These are phyloP conservation scores for Patiria pectinifera DNA, from an alignment of 53 echinoderm and acorn worm genomes.

Conservation along the genomic window DNA sequence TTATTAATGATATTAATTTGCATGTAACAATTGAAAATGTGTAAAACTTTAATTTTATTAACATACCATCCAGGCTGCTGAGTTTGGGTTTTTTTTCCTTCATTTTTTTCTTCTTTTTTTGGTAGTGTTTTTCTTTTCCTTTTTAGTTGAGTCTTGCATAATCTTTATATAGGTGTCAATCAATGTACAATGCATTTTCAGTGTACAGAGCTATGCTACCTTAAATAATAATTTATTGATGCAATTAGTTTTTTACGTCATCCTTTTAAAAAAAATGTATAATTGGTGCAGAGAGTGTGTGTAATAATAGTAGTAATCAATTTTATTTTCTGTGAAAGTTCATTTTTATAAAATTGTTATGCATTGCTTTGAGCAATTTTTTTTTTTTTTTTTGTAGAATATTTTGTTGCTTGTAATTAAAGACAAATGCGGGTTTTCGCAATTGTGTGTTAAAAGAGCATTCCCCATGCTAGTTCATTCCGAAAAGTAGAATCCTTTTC, in stretches of 20 bases:
- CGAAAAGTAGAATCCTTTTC: no score
- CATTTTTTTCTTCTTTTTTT: background rate
- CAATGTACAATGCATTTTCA: background rate
- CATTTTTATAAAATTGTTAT: background rate
- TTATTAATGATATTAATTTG: no score
- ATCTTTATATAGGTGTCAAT: background rate
- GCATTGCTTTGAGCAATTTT: background rate
- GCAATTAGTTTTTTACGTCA: background rate
- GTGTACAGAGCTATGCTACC: background rate
- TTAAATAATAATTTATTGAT: background rate
- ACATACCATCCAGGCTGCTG: background rate
- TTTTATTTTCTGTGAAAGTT: background rate
- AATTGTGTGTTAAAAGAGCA: no score
- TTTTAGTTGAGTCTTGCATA: background rate
- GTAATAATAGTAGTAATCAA: background rate
- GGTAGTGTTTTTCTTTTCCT: background rate
- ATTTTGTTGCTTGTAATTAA: background rate
- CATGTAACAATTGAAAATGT: background rate
- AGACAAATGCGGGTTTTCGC: no score
- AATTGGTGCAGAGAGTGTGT: conserved; percentile 33
- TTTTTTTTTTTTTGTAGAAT: background rate
- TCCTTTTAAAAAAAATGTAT: background rate
- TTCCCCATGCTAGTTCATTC: no score
- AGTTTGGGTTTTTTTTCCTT: no score
- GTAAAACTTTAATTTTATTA: background rate